Conservation (phyloP, 2,797 vertebrate genomes). For the Spinus pinus region DNA sequence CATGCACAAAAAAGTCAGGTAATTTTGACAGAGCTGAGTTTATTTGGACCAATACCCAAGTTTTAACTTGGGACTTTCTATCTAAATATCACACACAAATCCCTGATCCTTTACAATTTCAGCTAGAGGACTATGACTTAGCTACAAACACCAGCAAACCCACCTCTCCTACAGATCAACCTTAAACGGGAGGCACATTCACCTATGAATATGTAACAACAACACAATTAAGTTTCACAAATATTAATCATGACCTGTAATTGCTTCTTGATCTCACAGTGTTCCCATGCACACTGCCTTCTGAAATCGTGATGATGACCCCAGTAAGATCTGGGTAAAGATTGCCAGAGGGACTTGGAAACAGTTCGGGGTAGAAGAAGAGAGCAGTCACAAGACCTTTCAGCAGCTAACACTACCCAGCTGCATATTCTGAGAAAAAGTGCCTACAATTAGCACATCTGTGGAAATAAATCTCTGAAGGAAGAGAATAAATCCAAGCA, state of each 20-base stretch:
- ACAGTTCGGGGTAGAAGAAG: neutral
- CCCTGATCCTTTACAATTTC: neutral
- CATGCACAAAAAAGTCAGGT: neutral
- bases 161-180: neutral
- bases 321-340: neutral
- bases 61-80: neutral
- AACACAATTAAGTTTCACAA: neutral
- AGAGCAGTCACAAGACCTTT: neutral
- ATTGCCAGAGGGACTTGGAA: neutral
- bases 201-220: neutral
- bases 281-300: neutral
- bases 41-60: neutral
- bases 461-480: neutral
- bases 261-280: neutral
- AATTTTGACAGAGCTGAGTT: neutral
- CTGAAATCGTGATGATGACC: neutral
- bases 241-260: neutral
- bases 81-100: neutral
- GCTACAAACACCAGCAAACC: neutral
- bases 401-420: neutral
- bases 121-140: neutral
- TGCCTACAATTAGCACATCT: neutral
- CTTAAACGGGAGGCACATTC: neutral
- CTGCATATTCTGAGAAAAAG: neutral
- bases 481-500: neutral